Base-by-base conservation (phyloP, 2,888 invertebrate genomes). In the Tanypteryx hageni region DNA sequence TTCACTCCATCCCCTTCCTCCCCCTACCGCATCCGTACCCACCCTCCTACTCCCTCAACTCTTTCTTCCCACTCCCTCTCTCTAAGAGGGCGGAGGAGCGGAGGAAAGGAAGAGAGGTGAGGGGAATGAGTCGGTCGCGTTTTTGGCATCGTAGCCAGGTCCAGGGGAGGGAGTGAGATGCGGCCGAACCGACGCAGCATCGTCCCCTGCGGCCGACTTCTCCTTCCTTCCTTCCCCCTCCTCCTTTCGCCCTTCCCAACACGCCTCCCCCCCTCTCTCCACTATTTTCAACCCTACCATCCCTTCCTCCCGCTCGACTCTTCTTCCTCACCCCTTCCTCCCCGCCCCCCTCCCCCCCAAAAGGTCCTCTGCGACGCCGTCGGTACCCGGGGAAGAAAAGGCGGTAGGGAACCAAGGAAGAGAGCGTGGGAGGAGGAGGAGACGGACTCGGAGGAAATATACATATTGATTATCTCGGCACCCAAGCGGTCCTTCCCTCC, bases 401-500 rank as follows among this genome's bases (percentile, higher is more conserved):
- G 84, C 56, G 84, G 85, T 13, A 58, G 85, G 58, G 59, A 22
- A n/a, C 85, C 57, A 59, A 16, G 86, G 86, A 31, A 18, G 86
- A 59, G 31, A 56, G 59, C 58, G 85, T 58, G 59, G 85, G 61
- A 27, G 86, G 27, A 61, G 59, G 44, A 44, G 44, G 44, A 86
- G 86, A 61, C 86, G 89, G 89, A 89, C 89, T 64, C 64, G 68
- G 89, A 89, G 89, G 89, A 89, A 89, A 89, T 89, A 89, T 89
- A 89, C 89, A 89, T 89, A 89, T 89, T 89, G 89, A 89, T 89
- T 89, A 89, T 89, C 89, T 89, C 89, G 89, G 89, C 89, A 89
- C 89, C 89, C 89, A 86, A 86, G 61, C 61, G 61, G 61, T 64
- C 61, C 22, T 64, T 64, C 61, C 86, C 86, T 61, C 85, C 85